phyloP scores from a whole-genome alignment of 2,888 invertebrate species.

The Geotrupes spiniger region DNA sequence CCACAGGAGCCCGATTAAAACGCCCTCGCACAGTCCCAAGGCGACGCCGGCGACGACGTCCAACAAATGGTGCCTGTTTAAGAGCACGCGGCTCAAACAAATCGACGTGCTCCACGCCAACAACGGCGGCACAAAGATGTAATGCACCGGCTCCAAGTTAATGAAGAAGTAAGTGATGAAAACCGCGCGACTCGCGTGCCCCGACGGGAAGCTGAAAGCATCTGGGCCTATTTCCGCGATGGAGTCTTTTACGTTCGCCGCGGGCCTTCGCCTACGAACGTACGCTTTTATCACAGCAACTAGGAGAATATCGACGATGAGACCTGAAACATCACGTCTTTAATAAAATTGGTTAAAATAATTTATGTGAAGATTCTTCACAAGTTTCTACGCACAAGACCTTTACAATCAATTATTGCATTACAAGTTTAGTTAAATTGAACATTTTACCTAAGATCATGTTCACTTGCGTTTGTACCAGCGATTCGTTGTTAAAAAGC shows the following conservation, averaged over 20 bases:
- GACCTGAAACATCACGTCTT: constrained; percentile 65
- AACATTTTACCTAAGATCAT: constrained; percentile 81
- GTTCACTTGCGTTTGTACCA: constrained; percentile 82
- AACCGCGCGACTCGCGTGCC: constrained; percentile 84
- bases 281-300: constrained; percentile 76
- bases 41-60: constrained; percentile 77
- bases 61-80: constrained; percentile 82
- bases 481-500: constrained; percentile 64
- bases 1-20: constrained; percentile 66
- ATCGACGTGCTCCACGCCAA: constrained; percentile 74
- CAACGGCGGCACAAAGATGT: constrained; percentile 61
- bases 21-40: constrained; percentile 71
- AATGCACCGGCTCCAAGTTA: constrained; percentile 60
- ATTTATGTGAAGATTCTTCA: neutral
- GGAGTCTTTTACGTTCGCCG: constrained; percentile 61
- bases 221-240: constrained; percentile 73
- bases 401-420: neutral
- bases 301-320: constrained; percentile 75
- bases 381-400: neutral
- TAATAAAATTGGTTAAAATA: too few relatives aligned
- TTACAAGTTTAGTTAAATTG: neutral
- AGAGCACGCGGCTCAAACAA: constrained; percentile 74
- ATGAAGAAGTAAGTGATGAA: constrained; percentile 73
- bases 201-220: constrained; percentile 92
- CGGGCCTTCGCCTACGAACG: constrained; percentile 74